Evolutionary conservation across 2,113 vertebrate species (phyloP).

Genomic region (Nothoprocta pentlandii): DNA sequence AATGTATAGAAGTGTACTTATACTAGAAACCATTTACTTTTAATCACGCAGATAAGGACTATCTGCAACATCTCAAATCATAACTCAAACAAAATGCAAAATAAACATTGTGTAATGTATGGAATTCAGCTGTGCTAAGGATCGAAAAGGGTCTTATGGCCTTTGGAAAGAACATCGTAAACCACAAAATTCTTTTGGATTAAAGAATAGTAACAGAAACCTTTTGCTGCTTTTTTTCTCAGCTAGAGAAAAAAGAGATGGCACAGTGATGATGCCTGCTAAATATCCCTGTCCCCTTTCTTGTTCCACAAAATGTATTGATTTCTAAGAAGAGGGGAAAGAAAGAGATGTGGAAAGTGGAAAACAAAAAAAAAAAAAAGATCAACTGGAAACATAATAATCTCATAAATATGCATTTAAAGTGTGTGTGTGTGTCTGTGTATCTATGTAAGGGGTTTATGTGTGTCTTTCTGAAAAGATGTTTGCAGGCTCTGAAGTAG

Average conservation of each 20-base stretch:
- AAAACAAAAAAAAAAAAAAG: not conserved
- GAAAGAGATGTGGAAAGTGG: not conserved
- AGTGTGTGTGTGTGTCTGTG: not conserved
- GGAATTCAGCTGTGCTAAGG: not conserved
- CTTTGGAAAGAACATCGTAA: conserved; percentile 52
- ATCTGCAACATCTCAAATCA: not conserved
- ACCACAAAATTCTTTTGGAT: conserved; percentile 34
- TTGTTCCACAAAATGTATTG: conserved; percentile 33
- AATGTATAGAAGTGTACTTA: conserved; percentile 10
- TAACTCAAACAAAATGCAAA: not conserved
- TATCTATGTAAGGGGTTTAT: conserved; percentile 25
- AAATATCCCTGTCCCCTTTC: conserved; percentile 17
- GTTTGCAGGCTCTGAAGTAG: conserved; percentile 16
- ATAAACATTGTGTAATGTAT: not conserved
- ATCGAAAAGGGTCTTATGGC: not conserved
- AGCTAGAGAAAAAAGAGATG: not conserved
- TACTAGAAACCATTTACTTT: conserved; percentile 16
- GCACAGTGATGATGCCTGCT: conserved; percentile 6
- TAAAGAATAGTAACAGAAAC: conserved; percentile 44
- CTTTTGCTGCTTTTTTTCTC: conserved; percentile 24
- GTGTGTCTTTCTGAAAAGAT: conserved; percentile 30
- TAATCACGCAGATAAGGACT: not conserved
- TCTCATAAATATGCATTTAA: conserved; percentile 59
- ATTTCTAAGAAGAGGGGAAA: conserved; percentile 47
- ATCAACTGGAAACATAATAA: conserved; percentile 37